Base-by-base conservation (phyloP, 2,797 vertebrate species). In the Phyllotis vaccarum region DNA sequence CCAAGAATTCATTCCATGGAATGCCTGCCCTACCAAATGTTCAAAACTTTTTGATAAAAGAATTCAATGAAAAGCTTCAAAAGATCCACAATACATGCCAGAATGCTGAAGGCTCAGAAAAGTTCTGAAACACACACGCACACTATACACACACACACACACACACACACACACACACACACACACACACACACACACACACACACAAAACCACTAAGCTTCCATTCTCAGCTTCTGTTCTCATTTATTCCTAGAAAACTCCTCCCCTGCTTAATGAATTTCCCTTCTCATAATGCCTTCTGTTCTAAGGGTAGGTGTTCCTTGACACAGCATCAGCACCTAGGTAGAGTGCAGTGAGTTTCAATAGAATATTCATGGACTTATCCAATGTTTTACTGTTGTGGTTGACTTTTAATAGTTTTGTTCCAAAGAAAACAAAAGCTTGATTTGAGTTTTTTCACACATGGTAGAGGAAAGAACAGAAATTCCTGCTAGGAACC, bases 301-400 rank as follows among this genome's bases (percentile, higher is more conserved):
- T 94, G 64, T 76, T 97, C 75, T 96, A 52, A 96, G 96, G 52
- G 89, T 94, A 89, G 94, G n/a, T 52, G 4, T 92, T 79, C 91
- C 58, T 86, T 70, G 49, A 95, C 94, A 87, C 43, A 17, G 93
- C 46, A 14, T 91, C 79, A 86, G 54, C 60, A 79, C 2, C 43
- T 78, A 0, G 75, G 24, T 75, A n/a, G 91, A 82, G 58, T 5
- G 46, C 5, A 86, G 43, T 46, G 40, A n/a, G 68, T 93, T 93
- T 93, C 79, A 76, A 14, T 70, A 70, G 83, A 94, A 52, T 95
- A 29, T 90, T 93, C 82, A 60, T 83, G 87, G 5, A 22, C 5
- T 91, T 89, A n/a, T 75, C 58, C 2, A 56, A 29, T 43, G 90
- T 93, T 58, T 96, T 60, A 24, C 34, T 0, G 0, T 54, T 58